Conservation (phyloP, 1,140 invertebrate genomes). For the Pseudomyrmex gracilis region DNA sequence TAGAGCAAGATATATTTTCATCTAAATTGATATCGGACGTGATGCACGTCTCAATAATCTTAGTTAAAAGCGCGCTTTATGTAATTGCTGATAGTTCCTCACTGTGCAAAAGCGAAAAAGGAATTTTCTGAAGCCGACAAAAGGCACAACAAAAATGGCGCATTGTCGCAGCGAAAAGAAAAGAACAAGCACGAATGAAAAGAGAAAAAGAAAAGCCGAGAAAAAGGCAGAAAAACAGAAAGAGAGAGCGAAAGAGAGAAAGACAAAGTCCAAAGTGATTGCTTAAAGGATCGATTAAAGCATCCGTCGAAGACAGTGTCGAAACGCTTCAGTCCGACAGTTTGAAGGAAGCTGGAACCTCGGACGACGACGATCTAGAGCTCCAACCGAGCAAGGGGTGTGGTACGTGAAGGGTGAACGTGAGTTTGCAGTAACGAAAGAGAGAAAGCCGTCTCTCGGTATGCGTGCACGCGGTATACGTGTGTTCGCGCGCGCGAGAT, state of each 20-base stretch:
- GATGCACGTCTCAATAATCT: background rate
- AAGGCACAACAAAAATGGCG: conserved; percentile 49
- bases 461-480: conserved; percentile 41
- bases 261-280: conserved; percentile 53
- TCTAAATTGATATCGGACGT: background rate
- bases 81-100: conserved; percentile 17
- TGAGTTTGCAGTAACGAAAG: conserved; percentile 69
- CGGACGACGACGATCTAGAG: conserved; percentile 52
- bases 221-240: background rate
- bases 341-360: conserved; percentile 58
- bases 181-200: conserved; percentile 27
- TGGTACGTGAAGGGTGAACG: conserved; percentile 60
- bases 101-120: background rate
- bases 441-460: conserved; percentile 59
- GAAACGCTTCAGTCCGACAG: conserved; percentile 51
- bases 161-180: conserved; percentile 33
- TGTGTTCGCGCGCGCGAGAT: conserved; percentile 31
- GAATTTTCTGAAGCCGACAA: conserved; percentile 28
- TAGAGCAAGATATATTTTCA: background rate
- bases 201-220: conserved; percentile 21
- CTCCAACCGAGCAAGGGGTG: conserved; percentile 51
- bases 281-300: conserved; percentile 65
- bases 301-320: conserved; percentile 52
- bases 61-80: conserved; percentile 1
- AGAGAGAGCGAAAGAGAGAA: conserved; percentile 19